These are phyloP conservation scores for Philaethria dido DNA, from an alignment of 2,888 invertebrate genomes.

Conservation along the genomic window DNA sequence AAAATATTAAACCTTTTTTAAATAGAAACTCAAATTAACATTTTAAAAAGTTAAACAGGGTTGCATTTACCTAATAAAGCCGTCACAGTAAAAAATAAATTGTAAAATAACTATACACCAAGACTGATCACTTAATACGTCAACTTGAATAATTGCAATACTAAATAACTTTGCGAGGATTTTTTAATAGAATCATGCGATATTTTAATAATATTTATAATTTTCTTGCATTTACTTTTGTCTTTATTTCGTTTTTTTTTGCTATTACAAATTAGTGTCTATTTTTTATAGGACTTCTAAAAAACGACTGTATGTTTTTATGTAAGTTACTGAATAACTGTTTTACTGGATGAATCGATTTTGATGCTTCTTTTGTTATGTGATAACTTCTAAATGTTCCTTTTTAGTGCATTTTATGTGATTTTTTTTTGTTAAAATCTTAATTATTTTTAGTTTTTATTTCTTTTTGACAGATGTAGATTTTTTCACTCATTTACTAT, in stretches of 20 bases:
- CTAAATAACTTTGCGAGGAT: slow-evolving; percentile 17
- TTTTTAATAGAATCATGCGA: slow-evolving; percentile 9
- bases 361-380: no score
- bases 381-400: no score
- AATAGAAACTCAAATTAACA: background rate
- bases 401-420: no score
- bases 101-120: slow-evolving; percentile 15
- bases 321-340: no score
- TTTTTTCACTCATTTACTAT: no score
- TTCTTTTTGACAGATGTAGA: no score
- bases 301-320: background rate
- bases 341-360: no score
- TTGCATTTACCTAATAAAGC: slow-evolving; percentile 5
- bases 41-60: background rate
- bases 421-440: no score
- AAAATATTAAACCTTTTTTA: background rate
- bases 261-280: background rate
- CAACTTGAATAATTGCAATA: slow-evolving; percentile 19
- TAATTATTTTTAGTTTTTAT: no score
- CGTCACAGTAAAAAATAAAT: slow-evolving; percentile 3
- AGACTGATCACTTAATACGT: slow-evolving; percentile 27
- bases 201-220: slow-evolving; percentile 4
- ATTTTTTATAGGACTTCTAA: no score
- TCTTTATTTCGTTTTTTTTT: no score
- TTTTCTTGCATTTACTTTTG: no score